Percentiles rank a stretch among this genome's conserved stretches.
Conservation (phyloP, 2,888 invertebrate species). For the Pyrocoelia pectoralis region DNA sequence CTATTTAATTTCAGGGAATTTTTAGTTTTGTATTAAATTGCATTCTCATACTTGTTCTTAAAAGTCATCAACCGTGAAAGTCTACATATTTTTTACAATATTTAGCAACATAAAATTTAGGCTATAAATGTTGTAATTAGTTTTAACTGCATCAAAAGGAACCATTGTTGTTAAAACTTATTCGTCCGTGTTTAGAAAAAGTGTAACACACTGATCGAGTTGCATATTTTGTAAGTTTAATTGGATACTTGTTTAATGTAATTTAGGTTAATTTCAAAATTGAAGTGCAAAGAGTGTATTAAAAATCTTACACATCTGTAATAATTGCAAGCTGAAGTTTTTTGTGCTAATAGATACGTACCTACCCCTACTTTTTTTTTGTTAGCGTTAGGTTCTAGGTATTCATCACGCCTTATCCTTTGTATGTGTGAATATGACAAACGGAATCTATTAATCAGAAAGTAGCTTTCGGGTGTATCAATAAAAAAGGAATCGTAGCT, state of each 20-base stretch:
- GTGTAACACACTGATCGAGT: background rate
- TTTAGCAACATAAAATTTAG: background rate
- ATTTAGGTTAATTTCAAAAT: background rate
- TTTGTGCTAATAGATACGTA: too few relatives aligned
- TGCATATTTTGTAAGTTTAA: background rate
- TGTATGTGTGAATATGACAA: too few relatives aligned
- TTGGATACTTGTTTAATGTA: background rate
- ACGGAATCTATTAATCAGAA: too few relatives aligned
- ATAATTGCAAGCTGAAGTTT: background rate
- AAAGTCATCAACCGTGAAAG: background rate
- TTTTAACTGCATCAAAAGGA: background rate
- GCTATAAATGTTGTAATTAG: background rate
- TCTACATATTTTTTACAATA: background rate
- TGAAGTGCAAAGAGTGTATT: background rate
- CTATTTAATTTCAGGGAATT: slow-evolving; percentile 1
- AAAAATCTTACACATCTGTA: background rate
- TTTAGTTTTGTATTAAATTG: background rate
- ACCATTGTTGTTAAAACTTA: background rate
- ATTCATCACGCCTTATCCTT: too few relatives aligned
- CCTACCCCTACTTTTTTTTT: too few relatives aligned
- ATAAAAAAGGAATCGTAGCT: too few relatives aligned
- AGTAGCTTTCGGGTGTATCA: too few relatives aligned
- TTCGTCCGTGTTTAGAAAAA: background rate
- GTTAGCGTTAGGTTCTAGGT: too few relatives aligned
- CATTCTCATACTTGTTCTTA: slow-evolving; percentile 1